Evolutionary conservation across 2,888 invertebrate genomes (phyloP), one percentile per base, ranked within the genome.

Genomic region (Tinea pellionella): DNA sequence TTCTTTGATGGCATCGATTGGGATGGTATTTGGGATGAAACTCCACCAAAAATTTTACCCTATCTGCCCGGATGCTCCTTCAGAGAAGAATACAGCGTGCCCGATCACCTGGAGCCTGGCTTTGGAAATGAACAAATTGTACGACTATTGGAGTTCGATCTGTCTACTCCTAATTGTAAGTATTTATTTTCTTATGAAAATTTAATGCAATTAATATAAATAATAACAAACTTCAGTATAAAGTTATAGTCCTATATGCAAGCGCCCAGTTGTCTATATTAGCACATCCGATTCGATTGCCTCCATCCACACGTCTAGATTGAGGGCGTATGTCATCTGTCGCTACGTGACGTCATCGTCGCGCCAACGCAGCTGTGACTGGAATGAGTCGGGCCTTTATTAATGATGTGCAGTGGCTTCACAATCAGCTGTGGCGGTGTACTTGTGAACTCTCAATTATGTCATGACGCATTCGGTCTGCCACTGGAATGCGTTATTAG

Each of bases 1-100:
- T 97, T 98, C 80, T 99, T 98, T 76, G 84, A 89, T 59, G 93
- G 91, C 42, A 89, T 96, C 60, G 91, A 95, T 69, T 98, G 96
- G 91, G 93, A 94, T 59, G 90, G 90, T 43, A 84, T 98, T 61
- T 91, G 91, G 70, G 88, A 90, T 59, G 91, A 92, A 69, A 93
- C 90, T 42, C 96, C 97, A 24, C 97, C 98, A 0, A 90, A 90
- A 63, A 93, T 96, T 63, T 91, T 91, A 72, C 94, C 94, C 0
- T 96, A 94, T 74, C 84, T 96, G 67, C 95, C 96, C 1, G 94
- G 94, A 59, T 84, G 86, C 57, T 79, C 83, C 13, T 88, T 92
- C 62, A 92, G 93, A 68, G 93, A 93, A 65, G 90, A 92, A 66
- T 92, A 92, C 70, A 89, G 89, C 63, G 88, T 94, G 60, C 93